Percentiles rank a stretch among this genome's conserved stretches.
Evolutionary conservation across 2,113 vertebrate genomes (phyloP).

Genomic region (Bostrychus sinensis): DNA sequence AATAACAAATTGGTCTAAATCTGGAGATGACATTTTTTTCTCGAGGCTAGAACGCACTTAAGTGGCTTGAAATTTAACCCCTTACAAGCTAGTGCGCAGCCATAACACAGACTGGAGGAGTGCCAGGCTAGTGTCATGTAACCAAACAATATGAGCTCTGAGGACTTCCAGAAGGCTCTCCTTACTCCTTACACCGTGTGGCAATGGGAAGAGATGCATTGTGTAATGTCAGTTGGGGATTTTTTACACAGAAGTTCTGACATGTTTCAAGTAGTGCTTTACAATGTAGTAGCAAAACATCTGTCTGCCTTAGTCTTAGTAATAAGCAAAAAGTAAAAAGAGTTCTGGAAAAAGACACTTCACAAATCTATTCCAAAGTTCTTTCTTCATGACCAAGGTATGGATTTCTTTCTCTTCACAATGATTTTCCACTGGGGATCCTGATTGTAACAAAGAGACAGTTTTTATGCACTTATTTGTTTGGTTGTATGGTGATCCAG

Average conservation of each 20-base stretch:
- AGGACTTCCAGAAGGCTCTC: constrained; percentile 51
- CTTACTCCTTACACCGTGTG: constrained; percentile 18
- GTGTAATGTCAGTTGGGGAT: constrained; percentile 19
- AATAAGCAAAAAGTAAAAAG: no score
- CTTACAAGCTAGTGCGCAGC: constrained; percentile 57
- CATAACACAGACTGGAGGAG: constrained; percentile 76
- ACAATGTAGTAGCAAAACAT: not conserved
- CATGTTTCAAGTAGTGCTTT: not conserved
- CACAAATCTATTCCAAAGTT: no score
- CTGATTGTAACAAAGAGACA: no score
- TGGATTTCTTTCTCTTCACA: no score
- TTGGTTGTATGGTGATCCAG: no score
- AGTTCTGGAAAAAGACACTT: no score
- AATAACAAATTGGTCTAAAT: constrained; percentile 76
- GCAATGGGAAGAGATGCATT: constrained; percentile 50
- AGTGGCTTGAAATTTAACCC: constrained; percentile 75
- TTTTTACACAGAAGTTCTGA: not conserved
- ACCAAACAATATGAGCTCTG: constrained; percentile 62
- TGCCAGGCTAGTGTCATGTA: constrained; percentile 56
- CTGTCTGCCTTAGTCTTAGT: not conserved
- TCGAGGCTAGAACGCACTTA: constrained; percentile 62
- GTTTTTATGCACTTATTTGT: no score
- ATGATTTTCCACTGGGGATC: no score
- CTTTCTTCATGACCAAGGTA: no score
- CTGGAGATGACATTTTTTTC: constrained; percentile 54